Base-by-base conservation (phyloP, 1,140 invertebrate genomes). In the Antheraea pernyi region DNA sequence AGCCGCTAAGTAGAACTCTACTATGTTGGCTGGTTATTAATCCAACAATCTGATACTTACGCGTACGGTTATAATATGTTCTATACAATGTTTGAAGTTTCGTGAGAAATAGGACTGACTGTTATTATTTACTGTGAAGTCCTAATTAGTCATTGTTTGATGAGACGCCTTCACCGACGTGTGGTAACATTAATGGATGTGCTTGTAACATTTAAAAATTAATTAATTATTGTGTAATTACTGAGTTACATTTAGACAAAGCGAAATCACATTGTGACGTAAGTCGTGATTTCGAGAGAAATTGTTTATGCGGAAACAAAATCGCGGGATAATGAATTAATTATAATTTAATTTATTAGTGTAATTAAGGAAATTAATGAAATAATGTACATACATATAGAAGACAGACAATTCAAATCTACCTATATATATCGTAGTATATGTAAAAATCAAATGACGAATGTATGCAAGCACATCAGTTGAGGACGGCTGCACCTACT, bases 91-190 rank as follows among this genome's bases (percentile, higher is more conserved):
- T 53, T 53, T 53, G 46, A 53, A 53, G 46, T 53, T 53, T n/a
- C 46, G 46, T 53, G 46, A 13, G 46, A 53, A 53, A 16, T 16
- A 16, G 46, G 11, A 53, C 46, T n/a, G 11, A 53, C 46, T 53
- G 10, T 53, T 53, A 53, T 53, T 53, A 37, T 37, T 19, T 61
- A 11, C 37, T 63, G 13, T 36, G 13, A 63, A 63, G 37, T 16
- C 16, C 22, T 63, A 63, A 63, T 63, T 63, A 63, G n/a, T 37
- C 37, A 63, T 63, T 63, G 61, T 63, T 63, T 37, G 61, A 63
- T 19, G 61, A 2, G 37, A 63, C 61, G 22, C 61, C 61, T 37
- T 30, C 37, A 53, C 46, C 16, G 46, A 53, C 36, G n/a, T 30
- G 37, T 37, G 22, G 61, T n/a, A 63, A 63, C 37, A 63, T 37